Percentiles rank a stretch among this genome's conserved stretches.
phyloP scores from a whole-genome alignment of 2,888 invertebrate genomes.

The Apotomis betuletana region DNA sequence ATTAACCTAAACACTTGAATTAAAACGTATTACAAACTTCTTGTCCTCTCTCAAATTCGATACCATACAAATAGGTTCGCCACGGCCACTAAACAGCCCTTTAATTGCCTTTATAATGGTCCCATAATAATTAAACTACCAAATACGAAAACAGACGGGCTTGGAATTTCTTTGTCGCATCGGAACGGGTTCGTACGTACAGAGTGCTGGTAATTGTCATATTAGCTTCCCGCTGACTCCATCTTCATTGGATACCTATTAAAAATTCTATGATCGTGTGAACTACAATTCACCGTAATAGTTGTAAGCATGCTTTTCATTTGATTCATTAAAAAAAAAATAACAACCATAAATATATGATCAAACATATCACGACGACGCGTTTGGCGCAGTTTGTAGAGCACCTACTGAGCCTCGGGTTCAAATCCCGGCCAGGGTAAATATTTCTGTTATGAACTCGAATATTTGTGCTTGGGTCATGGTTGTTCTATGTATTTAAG shows the following conservation, averaged over 20 bases:
- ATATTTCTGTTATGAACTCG: no score
- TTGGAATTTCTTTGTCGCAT: conserved; percentile 21
- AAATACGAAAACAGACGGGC: conserved; percentile 28
- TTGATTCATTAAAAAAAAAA: no score
- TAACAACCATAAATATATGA: no score
- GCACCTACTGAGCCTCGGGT: no score
- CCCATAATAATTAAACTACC: conserved; percentile 25
- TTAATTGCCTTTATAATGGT: conserved; percentile 24
- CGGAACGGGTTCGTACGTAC: conserved; percentile 18
- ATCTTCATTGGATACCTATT: conserved; percentile 4
- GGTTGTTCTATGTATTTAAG: no score
- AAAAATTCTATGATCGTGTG: not conserved
- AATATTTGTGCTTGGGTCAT: no score
- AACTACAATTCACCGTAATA: no score
- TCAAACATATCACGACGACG: no score
- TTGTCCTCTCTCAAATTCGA: not conserved
- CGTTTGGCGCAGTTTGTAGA: no score
- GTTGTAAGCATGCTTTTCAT: no score
- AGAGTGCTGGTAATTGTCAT: conserved; percentile 8
- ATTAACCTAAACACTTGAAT: no score
- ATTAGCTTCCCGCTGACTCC: conserved; percentile 19
- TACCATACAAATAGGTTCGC: conserved; percentile 8
- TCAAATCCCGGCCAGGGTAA: no score
- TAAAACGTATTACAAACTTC: not conserved
- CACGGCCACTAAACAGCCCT: conserved; percentile 8